Evolutionary conservation across 2,113 vertebrate genomes (phyloP).

Genomic region (Campylomormyrus numenius): DNA sequence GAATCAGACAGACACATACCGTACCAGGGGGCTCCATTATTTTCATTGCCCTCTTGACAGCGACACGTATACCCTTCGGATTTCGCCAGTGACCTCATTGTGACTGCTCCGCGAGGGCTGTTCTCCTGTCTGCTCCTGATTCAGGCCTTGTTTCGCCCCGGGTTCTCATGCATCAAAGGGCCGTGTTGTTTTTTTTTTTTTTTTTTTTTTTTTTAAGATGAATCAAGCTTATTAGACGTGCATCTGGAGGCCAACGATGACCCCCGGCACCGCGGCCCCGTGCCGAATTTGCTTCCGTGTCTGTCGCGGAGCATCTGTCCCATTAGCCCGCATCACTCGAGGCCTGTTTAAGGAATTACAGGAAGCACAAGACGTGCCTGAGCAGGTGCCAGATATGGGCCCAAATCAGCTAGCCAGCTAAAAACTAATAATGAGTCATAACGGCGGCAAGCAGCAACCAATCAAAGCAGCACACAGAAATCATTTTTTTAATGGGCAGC

Average conservation of each 20-base stretch:
- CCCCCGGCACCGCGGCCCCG: neutral
- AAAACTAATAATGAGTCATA: neutral
- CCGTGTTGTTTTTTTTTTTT: neutral
- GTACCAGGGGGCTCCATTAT: slow-evolving; percentile 1
- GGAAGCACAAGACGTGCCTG: neutral
- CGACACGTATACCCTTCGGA: neutral
- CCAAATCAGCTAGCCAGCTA: neutral
- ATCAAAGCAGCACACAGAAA: neutral
- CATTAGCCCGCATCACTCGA: neutral
- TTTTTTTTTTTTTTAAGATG: neutral
- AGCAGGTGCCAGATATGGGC: neutral
- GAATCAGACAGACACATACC: slow-evolving; percentile 13
- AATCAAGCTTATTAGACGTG: neutral
- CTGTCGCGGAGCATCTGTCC: slow-evolving; percentile 10
- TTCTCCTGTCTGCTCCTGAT: neutral
- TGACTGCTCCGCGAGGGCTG: neutral
- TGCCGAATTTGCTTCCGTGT: neutral
- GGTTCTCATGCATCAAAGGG: neutral
- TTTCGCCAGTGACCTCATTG: slow-evolving; percentile 11
- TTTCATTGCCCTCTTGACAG: slow-evolving; percentile 1
- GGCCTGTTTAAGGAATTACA: neutral
- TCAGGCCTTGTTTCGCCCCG: neutral
- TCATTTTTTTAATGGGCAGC: neutral
- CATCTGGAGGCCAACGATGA: neutral
- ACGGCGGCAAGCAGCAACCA: neutral